Percentiles rank a stretch among this genome's conserved stretches.
phyloP scores from a whole-genome alignment of 2,888 invertebrate genomes.

The Caenorhabditis japonica region DNA sequence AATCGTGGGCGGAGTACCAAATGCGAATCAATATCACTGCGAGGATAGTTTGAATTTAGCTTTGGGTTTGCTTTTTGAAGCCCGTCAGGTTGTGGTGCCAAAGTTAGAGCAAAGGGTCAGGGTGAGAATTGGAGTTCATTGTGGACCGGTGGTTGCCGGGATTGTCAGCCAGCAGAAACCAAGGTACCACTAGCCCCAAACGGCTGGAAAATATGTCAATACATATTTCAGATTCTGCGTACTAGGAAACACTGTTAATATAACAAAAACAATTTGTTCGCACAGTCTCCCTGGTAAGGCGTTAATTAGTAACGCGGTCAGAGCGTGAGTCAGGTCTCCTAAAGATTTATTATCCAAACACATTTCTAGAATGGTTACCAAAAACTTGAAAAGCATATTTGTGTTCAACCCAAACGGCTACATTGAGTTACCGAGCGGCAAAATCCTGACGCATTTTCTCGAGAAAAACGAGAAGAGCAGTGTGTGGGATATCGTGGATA shows the following conservation, averaged over 20 bases:
- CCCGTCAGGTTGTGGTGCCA: slow-evolving; percentile 70
- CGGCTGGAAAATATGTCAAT: neutral
- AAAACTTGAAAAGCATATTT: slow-evolving; percentile 64
- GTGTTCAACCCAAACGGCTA: slow-evolving; percentile 70
- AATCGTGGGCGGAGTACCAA: slow-evolving; percentile 78
- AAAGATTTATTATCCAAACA: neutral
- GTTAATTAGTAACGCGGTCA: slow-evolving; percentile 68
- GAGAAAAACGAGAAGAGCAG: slow-evolving; percentile 72
- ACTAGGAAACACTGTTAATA: slow-evolving; percentile 69
- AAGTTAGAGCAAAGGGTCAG: slow-evolving; percentile 66
- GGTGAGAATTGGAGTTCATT: slow-evolving; percentile 68
- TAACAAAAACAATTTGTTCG: slow-evolving; percentile 62
- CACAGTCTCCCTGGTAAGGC: slow-evolving; percentile 64
- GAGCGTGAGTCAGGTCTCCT: slow-evolving; percentile 58
- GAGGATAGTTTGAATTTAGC: slow-evolving; percentile 76
- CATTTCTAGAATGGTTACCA: slow-evolving; percentile 65
- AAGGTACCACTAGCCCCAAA: slow-evolving; percentile 38
- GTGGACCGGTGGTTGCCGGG: slow-evolving; percentile 71
- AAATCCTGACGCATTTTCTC: slow-evolving; percentile 68
- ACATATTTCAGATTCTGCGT: slow-evolving; percentile 66
- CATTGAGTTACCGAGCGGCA: slow-evolving; percentile 62
- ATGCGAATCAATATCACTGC: slow-evolving; percentile 72
- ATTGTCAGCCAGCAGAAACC: slow-evolving; percentile 70
- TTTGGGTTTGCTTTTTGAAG: slow-evolving; percentile 76
- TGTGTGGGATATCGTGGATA: slow-evolving; percentile 68